These are phyloP conservation scores for Stichopus chloronotus DNA, from an alignment of 35 echinoderm and acorn worm genomes.

Conservation along the genomic window DNA sequence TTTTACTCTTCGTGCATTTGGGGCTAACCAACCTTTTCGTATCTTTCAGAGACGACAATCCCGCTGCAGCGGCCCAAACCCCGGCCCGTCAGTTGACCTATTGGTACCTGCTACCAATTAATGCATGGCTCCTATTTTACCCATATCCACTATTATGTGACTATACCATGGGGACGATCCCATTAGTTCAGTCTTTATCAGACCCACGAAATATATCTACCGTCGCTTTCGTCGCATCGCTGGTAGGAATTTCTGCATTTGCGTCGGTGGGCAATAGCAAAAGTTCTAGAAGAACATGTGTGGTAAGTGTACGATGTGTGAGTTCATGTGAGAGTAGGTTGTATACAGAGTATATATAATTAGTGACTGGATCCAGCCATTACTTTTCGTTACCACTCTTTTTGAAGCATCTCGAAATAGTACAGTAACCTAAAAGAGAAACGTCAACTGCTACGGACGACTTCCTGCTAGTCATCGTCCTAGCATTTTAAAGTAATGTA, in stretches of 20 bases:
- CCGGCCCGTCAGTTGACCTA: constrained; percentile 73
- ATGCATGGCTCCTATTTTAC: constrained; percentile 73
- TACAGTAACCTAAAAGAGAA: not conserved
- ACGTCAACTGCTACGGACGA: too few relatives aligned
- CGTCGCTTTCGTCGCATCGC: not conserved
- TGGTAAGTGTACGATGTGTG: constrained; percentile 55
- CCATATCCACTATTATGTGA: constrained; percentile 77
- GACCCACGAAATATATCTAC: constrained; percentile 80
- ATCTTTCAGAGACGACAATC: constrained; percentile 71
- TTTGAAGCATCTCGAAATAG: not conserved
- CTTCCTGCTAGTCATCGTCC: too few relatives aligned
- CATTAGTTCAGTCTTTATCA: constrained; percentile 55
- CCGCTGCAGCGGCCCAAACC: constrained; percentile 47
- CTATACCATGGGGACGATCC: constrained; percentile 83
- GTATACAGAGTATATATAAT: not conserved
- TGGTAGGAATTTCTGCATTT: constrained; percentile 44
- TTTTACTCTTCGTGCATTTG: too few relatives aligned
- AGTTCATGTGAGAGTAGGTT: not conserved
- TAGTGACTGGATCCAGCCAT: not conserved
- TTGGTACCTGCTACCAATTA: constrained; percentile 68
- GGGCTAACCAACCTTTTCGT: not conserved
- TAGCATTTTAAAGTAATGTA: too few relatives aligned
- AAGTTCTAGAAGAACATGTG: constrained; percentile 52
- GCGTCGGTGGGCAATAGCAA: constrained; percentile 44
- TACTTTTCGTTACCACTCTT: not conserved